Percentiles rank a stretch among this genome's conserved stretches.
Evolutionary conservation across 2,113 vertebrate genomes (phyloP).

Genomic region (Mixornis gularis): DNA sequence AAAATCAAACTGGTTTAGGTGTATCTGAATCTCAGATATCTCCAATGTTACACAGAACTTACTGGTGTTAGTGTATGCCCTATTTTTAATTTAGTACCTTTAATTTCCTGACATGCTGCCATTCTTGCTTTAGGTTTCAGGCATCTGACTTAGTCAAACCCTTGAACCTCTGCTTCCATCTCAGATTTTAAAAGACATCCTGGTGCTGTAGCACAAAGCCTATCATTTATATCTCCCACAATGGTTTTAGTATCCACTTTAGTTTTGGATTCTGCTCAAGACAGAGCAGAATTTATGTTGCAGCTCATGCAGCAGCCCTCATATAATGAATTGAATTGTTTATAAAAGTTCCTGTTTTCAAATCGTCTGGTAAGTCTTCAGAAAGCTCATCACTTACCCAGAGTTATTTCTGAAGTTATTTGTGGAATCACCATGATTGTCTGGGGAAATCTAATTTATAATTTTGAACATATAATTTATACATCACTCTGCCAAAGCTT

Average conservation of each 20-base stretch:
- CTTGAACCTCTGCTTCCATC: not conserved
- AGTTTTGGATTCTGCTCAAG: not conserved
- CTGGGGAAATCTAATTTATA: constrained; percentile 64
- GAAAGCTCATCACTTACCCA: constrained; percentile 53
- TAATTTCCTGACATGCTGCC: not conserved
- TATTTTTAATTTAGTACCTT: not conserved
- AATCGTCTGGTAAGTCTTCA: constrained; percentile 48
- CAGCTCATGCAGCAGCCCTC: constrained; percentile 49
- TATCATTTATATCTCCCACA: not conserved
- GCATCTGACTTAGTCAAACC: not conserved
- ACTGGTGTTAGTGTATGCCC: not conserved
- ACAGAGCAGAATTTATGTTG: not conserved
- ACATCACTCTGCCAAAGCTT: constrained; percentile 46
- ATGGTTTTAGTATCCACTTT: constrained; percentile 15
- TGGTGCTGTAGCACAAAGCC: not conserved
- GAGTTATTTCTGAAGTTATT: constrained; percentile 55
- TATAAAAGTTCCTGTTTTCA: constrained; percentile 56
- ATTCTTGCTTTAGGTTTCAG: not conserved
- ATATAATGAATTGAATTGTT: constrained; percentile 15
- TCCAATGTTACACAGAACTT: not conserved
- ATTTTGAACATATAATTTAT: constrained; percentile 60
- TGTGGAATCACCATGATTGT: constrained; percentile 65
- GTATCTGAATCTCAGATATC: not conserved
- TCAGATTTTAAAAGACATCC: not conserved
- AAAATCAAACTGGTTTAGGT: not conserved